Evolutionary conservation across 2,888 invertebrate species (phyloP).

Genomic region (Lycaena phlaeas): DNA sequence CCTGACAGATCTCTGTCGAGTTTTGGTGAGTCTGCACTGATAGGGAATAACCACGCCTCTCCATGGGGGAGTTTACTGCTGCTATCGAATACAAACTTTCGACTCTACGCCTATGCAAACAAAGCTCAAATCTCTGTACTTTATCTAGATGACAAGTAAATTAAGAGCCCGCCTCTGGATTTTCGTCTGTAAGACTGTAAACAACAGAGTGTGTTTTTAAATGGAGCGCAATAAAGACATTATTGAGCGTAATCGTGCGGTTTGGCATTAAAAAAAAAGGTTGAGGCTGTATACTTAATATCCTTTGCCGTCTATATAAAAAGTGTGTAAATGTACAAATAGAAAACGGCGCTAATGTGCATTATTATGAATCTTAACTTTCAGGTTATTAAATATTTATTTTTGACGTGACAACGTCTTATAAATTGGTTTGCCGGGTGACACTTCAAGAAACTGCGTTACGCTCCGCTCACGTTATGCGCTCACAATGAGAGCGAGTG

Average conservation of each 20-base stretch:
- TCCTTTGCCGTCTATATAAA: slow-evolving; percentile 4
- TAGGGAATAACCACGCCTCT: slow-evolving; percentile 24
- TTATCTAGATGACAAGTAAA: not conserved
- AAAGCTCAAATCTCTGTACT: slow-evolving; percentile 8
- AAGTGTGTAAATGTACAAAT: slow-evolving; percentile 6
- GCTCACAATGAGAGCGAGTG: too few species aligned
- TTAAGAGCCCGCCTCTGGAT: not conserved
- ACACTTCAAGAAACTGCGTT: too few species aligned
- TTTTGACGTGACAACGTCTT: too few species aligned
- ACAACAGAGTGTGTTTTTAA: not conserved
- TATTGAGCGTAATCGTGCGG: slow-evolving; percentile 25
- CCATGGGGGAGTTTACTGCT: slow-evolving; percentile 20
- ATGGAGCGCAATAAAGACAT: slow-evolving; percentile 12
- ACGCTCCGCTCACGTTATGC: too few species aligned
- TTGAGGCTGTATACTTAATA: slow-evolving; percentile 6
- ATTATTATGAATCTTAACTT: not conserved
- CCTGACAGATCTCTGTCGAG: slow-evolving; percentile 22
- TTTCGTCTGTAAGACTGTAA: slow-evolving; percentile 5
- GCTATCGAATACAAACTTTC: not conserved
- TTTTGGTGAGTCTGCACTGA: slow-evolving; percentile 19
- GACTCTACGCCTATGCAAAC: not conserved
- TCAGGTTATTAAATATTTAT: too few species aligned
- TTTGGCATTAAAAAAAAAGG: slow-evolving; percentile 22
- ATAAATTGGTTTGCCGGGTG: too few species aligned
- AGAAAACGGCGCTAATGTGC: slow-evolving; percentile 1